These are phyloP conservation scores for Halcyon leucocephala DNA, from an alignment of 2,797 vertebrate genomes.

Conservation along the genomic window DNA sequence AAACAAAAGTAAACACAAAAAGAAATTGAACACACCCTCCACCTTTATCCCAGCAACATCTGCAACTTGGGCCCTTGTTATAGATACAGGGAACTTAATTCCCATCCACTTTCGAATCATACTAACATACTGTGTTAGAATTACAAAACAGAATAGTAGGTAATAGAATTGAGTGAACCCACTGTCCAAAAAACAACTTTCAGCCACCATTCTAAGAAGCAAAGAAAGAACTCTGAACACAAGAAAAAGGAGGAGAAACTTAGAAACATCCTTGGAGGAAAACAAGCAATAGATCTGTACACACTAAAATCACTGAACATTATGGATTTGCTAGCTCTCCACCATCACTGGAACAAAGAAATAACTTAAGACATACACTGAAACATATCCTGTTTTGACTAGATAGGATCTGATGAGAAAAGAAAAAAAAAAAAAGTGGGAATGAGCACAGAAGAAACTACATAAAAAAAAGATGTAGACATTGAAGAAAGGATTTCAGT, in stretches of 20 bases:
- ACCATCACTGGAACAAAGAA: background rate
- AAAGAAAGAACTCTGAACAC: background rate
- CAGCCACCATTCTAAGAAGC: background rate
- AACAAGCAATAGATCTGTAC: background rate
- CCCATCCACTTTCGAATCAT: background rate
- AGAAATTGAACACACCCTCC: background rate
- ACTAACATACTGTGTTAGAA: background rate
- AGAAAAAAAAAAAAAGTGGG: background rate
- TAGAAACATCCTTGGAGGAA: background rate
- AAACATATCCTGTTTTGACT: background rate
- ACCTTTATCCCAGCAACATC: background rate
- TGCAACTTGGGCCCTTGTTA: background rate
- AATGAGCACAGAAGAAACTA: background rate
- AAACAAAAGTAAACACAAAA: background rate
- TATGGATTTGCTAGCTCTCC: background rate
- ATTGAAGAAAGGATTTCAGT: background rate
- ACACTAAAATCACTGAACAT: background rate
- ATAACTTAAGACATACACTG: background rate
- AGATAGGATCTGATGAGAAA: background rate
- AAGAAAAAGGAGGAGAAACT: background rate
- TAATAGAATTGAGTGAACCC: background rate
- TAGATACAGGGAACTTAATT: background rate
- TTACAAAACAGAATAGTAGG: background rate
- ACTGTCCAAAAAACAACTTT: background rate
- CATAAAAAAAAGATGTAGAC: fast-evolving